Percentiles rank a stretch among this genome's conserved stretches.
These are phyloP conservation scores for Dicerorhinus sumatrensis DNA, from an alignment of 2,113 vertebrate species.

Conservation along the genomic window DNA sequence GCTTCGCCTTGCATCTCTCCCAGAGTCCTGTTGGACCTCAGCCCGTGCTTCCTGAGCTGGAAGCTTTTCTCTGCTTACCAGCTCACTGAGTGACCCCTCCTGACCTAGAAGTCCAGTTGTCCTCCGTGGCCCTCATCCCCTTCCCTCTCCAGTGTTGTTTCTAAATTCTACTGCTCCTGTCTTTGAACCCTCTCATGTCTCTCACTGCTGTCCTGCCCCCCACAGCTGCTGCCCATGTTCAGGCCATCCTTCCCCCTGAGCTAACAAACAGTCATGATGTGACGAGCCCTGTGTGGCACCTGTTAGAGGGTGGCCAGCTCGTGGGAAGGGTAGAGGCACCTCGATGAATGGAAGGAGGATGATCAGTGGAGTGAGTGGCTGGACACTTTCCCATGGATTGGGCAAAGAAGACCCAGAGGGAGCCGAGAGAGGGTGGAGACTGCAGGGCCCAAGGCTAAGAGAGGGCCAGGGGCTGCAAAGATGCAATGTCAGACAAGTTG, in stretches of 20 bases:
- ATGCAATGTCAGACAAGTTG: rapidly evolving
- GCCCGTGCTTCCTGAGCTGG: neutral
- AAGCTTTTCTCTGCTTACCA: neutral
- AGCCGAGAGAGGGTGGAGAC: rapidly evolving
- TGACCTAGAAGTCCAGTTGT: rapidly evolving
- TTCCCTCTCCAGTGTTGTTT: neutral
- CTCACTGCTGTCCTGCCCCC: neutral
- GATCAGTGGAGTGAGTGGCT: neutral
- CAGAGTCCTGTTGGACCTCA: neutral
- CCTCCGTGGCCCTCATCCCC: neutral
- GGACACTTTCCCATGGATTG: neutral
- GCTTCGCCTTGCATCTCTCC: neutral
- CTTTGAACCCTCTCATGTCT: neutral
- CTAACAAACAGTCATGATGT: neutral
- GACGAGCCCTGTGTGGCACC: neutral
- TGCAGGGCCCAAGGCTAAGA: neutral
- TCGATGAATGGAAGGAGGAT: neutral
- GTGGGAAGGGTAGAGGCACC: neutral
- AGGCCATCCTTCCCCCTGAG: neutral
- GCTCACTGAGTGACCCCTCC: neutral
- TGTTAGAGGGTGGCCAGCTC: too few species aligned
- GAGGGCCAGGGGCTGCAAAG: too few species aligned
- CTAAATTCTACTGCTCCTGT: neutral
- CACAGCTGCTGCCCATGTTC: rapidly evolving
- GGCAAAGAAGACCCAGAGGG: neutral